Conservation (phyloP, 2,888 invertebrate species). For the Stenoptilia bipunctidactyla region DNA sequence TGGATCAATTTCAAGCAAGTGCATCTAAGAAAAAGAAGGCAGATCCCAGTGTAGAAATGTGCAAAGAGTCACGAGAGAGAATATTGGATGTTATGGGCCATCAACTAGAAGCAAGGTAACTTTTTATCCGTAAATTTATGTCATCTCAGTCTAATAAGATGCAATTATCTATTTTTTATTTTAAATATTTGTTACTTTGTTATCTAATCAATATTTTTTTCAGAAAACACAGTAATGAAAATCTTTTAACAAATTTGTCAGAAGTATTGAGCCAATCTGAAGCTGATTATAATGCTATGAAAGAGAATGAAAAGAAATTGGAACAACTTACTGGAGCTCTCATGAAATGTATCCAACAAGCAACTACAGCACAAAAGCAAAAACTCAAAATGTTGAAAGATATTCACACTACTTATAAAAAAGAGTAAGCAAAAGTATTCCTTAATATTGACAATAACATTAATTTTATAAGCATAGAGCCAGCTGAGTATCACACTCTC, state of each 20-base stretch:
- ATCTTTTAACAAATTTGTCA: constrained; percentile 31
- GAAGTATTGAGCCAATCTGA: constrained; percentile 38
- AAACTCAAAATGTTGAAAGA: constrained; percentile 41
- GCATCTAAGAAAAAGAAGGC: constrained; percentile 34
- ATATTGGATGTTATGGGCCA: constrained; percentile 36
- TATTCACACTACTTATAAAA: constrained; percentile 34
- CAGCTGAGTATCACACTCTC: too few species aligned
- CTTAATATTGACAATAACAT: background rate
- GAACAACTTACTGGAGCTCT: constrained; percentile 40
- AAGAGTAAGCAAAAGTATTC: constrained; percentile 33
- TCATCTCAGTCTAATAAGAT: background rate
- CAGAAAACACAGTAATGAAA: constrained; percentile 40
- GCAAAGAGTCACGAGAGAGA: constrained; percentile 40
- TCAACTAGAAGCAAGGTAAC: constrained; percentile 41
- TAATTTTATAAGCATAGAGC: background rate
- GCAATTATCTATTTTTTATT: constrained; percentile 4
- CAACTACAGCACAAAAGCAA: constrained; percentile 38
- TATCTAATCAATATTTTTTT: constrained; percentile 14
- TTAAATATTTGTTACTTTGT: background rate
- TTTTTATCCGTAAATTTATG: too few species aligned
- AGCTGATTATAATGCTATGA: constrained; percentile 39
- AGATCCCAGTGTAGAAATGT: constrained; percentile 25
- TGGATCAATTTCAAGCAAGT: constrained; percentile 28
- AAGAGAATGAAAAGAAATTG: constrained; percentile 50
- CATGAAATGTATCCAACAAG: constrained; percentile 47